phyloP scores from a whole-genome alignment of 1,140 invertebrate genomes.

The Samia ricini region DNA sequence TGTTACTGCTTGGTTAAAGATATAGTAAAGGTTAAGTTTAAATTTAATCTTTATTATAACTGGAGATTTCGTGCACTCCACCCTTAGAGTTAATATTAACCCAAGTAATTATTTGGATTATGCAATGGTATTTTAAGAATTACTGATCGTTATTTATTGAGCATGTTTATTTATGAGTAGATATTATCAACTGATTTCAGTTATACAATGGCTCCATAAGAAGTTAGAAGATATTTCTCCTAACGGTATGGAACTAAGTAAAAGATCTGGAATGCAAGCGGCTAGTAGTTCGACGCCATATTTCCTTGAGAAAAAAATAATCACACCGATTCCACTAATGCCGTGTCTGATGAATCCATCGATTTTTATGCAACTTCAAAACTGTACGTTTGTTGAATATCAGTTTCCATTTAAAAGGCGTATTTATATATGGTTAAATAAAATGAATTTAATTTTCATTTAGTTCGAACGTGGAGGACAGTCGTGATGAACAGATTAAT shows the following conservation, averaged over 20 bases:
- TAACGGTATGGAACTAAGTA: constrained; percentile 20
- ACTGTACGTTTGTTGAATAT: constrained; percentile 39
- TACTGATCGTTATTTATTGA: background rate
- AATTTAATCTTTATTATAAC: no score
- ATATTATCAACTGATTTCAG: constrained; percentile 34
- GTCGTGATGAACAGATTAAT: constrained; percentile 28
- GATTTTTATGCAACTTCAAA: constrained; percentile 70
- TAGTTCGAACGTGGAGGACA: constrained; percentile 59
- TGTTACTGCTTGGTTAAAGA: no score
- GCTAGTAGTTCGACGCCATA: constrained; percentile 64
- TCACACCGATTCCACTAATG: constrained; percentile 36
- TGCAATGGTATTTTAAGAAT: background rate
- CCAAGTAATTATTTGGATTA: no score
- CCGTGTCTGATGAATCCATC: constrained; percentile 57
- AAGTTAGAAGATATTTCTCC: constrained; percentile 57
- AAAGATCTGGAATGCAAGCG: constrained; percentile 32
- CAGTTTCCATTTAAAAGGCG: background rate
- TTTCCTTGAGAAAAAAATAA: constrained; percentile 41
- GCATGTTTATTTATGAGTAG: background rate
- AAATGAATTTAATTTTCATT: constrained; percentile 5
- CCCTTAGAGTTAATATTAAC: no score
- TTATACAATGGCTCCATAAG: constrained; percentile 75
- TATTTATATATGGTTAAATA: background rate
- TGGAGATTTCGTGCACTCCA: no score
- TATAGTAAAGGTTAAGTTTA: no score